Conservation (phyloP, 2,888 invertebrate species). For the Stratiomys singularior region DNA sequence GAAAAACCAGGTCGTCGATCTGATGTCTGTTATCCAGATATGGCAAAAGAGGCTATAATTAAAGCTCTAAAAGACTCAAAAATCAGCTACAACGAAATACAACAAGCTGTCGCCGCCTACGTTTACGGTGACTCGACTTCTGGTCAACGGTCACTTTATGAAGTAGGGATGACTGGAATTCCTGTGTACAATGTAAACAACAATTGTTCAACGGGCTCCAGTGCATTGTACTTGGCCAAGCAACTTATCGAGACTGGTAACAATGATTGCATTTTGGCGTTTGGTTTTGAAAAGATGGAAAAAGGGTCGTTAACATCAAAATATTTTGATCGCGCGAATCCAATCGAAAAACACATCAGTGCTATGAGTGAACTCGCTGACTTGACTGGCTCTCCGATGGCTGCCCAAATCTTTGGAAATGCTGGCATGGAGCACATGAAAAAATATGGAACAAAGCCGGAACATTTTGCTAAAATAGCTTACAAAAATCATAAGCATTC, state of each 20-base stretch:
- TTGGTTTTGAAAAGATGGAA: slow-evolving; percentile 99
- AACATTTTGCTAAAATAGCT: slow-evolving; percentile 97
- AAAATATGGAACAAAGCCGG: slow-evolving; percentile 86
- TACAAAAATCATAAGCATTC: slow-evolving; percentile 98
- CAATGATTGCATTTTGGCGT: slow-evolving; percentile 87
- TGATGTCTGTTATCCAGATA: slow-evolving; percentile 91
- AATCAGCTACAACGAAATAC: slow-evolving; percentile 78
- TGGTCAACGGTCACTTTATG: slow-evolving; percentile 95
- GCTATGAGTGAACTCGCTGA: slow-evolving; percentile 86
- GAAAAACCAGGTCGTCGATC: slow-evolving; percentile 88
- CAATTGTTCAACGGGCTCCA: slow-evolving; percentile 97
- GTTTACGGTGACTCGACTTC: slow-evolving; percentile 96
- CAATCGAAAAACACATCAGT: slow-evolving; percentile 87
- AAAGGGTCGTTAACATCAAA: slow-evolving; percentile 84
- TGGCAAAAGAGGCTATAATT: slow-evolving; percentile 92
- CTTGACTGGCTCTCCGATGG: slow-evolving; percentile 83
- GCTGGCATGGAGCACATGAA: slow-evolving; percentile 90
- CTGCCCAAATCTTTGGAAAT: slow-evolving; percentile 96
- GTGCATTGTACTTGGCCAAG: slow-evolving; percentile 89
- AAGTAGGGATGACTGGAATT: slow-evolving; percentile 95
- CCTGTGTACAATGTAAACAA: slow-evolving; percentile 99
- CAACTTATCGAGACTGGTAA: slow-evolving; percentile 91
- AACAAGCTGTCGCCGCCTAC: slow-evolving; percentile 93
- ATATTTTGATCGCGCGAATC: slow-evolving; percentile 85
- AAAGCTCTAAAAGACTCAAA: slow-evolving; percentile 88